Base-by-base conservation (phyloP, 2,797 vertebrate species). In the Lagorchestes hirsutus region DNA sequence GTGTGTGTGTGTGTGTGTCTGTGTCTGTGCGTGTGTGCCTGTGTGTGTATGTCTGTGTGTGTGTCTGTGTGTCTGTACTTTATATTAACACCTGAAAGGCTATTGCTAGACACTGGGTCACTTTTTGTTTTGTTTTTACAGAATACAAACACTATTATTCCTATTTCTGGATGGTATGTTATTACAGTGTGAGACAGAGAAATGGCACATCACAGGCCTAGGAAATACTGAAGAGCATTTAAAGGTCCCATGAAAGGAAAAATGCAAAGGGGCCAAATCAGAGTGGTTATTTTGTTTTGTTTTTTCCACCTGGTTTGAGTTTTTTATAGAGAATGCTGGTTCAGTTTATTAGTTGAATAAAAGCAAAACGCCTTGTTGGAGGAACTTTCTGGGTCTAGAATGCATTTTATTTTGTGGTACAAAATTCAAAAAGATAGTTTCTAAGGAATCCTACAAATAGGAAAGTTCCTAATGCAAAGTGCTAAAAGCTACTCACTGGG, bases 91-190 rank as follows among this genome's bases (percentile, higher is more conserved):
- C 52, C 52, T 52, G 52, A 52, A 52, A 52, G 93, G 57, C 55
- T 82, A 92, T 74, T 8, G 8, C 31, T 6, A 56, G 95, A 96
- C 96, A 96, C 93, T 92, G 92, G 40, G n/a, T 3, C 40, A 46
- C 8, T 82, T 46, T 82, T 46, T 27, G 22, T 46, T 91, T 93
- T 92, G 11, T 34, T 92, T 96, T 96, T 58, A 59, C 50, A 97
- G 90, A 46, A 46, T n/a, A 46, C n/a, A 82, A 74, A 93, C 0
- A 4, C 59, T 50, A 2, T 62, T 95, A 92, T 46, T 34, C 67
- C 54, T 14, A 29, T 2, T n/a, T 12, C 2, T 0, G 0, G 52
- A 2, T 6, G 34, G 59, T 0, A 28, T 14, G 82, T 50, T 4
- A 34, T 1, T 46, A 24, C 92, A 29, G 50, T 31, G n/a, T 1